A percentile compares a stretch with the other conserved stretches of the same genome.
phyloP scores from a whole-genome alignment of 2,888 invertebrate genomes.

The Drosophila monieri region DNA sequence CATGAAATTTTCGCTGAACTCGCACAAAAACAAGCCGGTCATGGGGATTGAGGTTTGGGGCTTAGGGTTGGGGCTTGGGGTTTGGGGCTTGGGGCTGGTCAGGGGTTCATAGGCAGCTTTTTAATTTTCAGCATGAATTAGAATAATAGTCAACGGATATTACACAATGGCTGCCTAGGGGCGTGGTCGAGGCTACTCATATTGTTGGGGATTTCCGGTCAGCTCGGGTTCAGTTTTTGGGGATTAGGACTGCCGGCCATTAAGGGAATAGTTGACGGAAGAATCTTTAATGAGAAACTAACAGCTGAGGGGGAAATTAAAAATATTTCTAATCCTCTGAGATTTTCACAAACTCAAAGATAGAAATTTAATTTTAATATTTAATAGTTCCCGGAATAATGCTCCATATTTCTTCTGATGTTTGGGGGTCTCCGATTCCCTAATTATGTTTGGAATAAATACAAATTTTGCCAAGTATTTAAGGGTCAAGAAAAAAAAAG shows the following conservation, averaged over 20 bases:
- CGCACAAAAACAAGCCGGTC: constrained; percentile 38
- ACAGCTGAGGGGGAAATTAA: constrained; percentile 1
- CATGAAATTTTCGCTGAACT: constrained; percentile 62
- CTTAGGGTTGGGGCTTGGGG: neutral
- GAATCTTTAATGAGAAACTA: constrained; percentile 41
- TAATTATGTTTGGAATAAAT: constrained; percentile 29
- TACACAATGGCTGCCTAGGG: constrained; percentile 54
- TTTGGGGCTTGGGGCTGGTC: constrained; percentile 23
- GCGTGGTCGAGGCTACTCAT: constrained; percentile 31
- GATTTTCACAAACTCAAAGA: neutral
- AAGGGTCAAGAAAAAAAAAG: constrained; percentile 5
- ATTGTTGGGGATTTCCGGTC: constrained; percentile 65
- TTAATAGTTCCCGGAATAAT: neutral
- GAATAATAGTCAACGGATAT: constrained; percentile 76
- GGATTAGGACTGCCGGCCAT: constrained; percentile 33
- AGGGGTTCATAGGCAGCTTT: constrained; percentile 54
- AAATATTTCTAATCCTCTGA: neutral
- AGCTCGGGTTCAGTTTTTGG: constrained; percentile 36
- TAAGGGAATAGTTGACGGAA: constrained; percentile 40
- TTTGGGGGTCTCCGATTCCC: neutral
- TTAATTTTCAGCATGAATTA: constrained; percentile 77
- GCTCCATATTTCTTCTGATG: neutral
- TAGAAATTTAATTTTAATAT: neutral
- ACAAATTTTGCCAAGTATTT: constrained; percentile 29
- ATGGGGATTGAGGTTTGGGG: constrained; percentile 11